Percentiles rank a stretch among this genome's conserved stretches.
Evolutionary conservation across 2,113 vertebrate genomes (phyloP).

Genomic region (Gopherus flavomarginatus): DNA sequence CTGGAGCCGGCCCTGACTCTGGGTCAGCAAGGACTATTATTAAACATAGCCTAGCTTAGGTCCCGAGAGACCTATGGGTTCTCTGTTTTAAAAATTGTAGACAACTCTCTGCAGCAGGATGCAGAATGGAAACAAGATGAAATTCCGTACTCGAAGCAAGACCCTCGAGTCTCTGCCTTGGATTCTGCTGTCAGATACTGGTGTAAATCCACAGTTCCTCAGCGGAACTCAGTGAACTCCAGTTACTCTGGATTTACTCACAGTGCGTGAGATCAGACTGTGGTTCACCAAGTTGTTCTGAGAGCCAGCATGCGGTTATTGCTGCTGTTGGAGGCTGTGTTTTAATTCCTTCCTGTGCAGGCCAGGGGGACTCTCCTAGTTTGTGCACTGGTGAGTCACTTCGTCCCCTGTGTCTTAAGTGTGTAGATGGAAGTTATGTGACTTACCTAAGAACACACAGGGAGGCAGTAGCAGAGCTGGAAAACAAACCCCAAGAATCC

Average conservation of each 20-base stretch:
- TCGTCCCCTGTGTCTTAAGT: background rate
- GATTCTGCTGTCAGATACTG: background rate
- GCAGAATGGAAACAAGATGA: background rate
- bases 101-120: background rate
- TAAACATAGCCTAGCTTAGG: background rate
- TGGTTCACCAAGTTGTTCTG: fast-evolving
- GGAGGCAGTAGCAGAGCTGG: background rate
- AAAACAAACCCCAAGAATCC: background rate
- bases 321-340: background rate
- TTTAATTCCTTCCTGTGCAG: background rate
- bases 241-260: background rate
- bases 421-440: background rate
- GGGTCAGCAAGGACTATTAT: fast-evolving
- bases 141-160: background rate
- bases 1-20: fast-evolving
- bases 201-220: background rate
- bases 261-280: background rate
- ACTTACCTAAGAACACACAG: background rate
- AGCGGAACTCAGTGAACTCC: background rate
- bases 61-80: fast-evolving
- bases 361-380: background rate
- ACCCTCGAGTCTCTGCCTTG: background rate
- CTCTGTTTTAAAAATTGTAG: background rate
- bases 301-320: fast-evolving
- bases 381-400: background rate